Conservation (phyloP, 2,113 vertebrate genomes). For the Prunella fulvescens region DNA sequence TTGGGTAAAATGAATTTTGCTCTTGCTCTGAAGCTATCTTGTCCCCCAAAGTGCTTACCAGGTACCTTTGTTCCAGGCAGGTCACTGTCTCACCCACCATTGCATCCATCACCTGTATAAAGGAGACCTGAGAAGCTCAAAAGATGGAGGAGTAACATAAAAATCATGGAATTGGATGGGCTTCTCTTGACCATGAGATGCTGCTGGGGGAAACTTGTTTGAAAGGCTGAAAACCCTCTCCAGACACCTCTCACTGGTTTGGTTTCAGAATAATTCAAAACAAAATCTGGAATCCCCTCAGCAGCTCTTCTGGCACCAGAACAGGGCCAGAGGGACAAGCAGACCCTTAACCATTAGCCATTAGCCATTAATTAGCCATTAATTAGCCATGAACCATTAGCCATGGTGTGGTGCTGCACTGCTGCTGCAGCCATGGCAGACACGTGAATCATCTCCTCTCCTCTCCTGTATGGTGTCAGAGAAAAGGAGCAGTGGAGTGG, state of each 20-base stretch:
- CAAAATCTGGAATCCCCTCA: background rate
- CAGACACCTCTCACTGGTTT: background rate
- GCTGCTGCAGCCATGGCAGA: background rate
- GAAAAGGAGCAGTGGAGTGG: background rate
- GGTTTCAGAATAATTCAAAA: background rate
- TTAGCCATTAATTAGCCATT: rapidly evolving
- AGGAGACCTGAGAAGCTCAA: background rate
- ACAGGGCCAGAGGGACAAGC: background rate
- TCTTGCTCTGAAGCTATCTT: background rate
- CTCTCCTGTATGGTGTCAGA: background rate
- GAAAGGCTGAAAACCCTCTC: background rate
- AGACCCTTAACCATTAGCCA: background rate
- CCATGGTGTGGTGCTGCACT: background rate
- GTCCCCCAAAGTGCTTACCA: background rate
- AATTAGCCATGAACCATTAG: rapidly evolving
- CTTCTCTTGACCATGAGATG: background rate
- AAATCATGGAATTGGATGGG: background rate
- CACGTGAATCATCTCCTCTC: background rate
- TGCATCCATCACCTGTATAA: background rate
- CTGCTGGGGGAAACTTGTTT: background rate
- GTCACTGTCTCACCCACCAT: background rate
- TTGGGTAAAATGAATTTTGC: background rate
- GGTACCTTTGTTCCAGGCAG: background rate
- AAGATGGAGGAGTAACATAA: background rate
- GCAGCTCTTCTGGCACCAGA: background rate